These are phyloP conservation scores for Caenorhabditis panamensis DNA, from an alignment of 2,888 invertebrate genomes.

Conservation along the genomic window DNA sequence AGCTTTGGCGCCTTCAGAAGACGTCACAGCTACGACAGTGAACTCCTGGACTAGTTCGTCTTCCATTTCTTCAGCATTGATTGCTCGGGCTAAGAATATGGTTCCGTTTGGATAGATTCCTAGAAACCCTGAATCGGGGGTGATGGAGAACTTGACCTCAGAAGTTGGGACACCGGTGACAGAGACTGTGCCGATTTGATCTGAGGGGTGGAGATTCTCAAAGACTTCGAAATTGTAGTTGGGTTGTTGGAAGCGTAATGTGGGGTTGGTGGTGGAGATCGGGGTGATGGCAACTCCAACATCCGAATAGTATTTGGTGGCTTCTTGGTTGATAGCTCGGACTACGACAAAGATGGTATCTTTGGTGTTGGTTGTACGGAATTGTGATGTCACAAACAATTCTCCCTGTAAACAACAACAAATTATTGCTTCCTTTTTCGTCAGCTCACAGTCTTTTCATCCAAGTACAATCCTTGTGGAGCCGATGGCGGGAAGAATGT, in stretches of 20 bases:
- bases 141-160: constrained; percentile 33
- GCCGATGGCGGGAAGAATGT: constrained; percentile 68
- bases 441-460: constrained; percentile 67
- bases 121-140: constrained; percentile 53
- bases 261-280: constrained; percentile 37
- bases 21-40: constrained; percentile 28
- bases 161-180: constrained; percentile 39
- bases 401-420: constrained; percentile 59
- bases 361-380: constrained; percentile 12
- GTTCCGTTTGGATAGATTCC: constrained; percentile 74
- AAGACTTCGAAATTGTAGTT: constrained; percentile 73
- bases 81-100: constrained; percentile 62
- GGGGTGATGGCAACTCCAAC: constrained; percentile 71
- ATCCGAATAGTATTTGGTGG: constrained; percentile 76
- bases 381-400: constrained; percentile 64
- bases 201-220: constrained; percentile 73
- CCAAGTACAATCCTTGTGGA: constrained; percentile 68
- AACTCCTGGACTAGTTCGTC: constrained; percentile 42
- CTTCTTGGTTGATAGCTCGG: constrained; percentile 73
- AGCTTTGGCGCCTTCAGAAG: constrained; percentile 56
- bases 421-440: neutral
- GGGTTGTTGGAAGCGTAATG: constrained; percentile 71
- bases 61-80: constrained; percentile 64
- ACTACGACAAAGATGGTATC: constrained; percentile 76
- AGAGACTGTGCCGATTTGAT: constrained; percentile 58